Evolutionary conservation across 2,113 vertebrate species (phyloP), one percentile per base, ranked within the genome.

Genomic region (Stegastes partitus): DNA sequence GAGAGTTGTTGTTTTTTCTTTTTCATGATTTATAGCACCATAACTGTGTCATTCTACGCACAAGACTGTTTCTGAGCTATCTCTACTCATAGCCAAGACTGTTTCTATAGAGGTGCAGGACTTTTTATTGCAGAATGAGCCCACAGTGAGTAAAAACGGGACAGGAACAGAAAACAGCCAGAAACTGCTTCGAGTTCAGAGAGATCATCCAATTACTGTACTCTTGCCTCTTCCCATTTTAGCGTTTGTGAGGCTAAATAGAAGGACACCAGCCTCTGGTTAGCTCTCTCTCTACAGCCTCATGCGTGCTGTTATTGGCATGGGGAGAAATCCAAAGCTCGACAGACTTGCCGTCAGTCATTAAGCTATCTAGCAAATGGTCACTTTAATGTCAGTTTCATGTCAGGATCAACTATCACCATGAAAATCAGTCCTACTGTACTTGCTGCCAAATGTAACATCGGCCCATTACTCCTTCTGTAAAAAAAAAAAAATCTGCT

Each of bases 401-500:
- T 68, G 47, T 65, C 67, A 62, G 72, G 54, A 71, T 84, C 74
- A 83, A 63, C 71, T 65, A 76, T 80, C 59, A 81, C 69, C 75
- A 87, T 74, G 67, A 57, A 87, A 91, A 92, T 85, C 86, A 62
- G 62, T 77, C 54, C 65, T 22, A 34, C 22, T 74, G 61, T 31
- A 7, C 50, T 51, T 11, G 55, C 69, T 59, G 81, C 78, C 84
- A 84, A 90, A 89, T 74, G 56, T 50, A 74, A 76, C 64, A 87
- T 88, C 79, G 81, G 76, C 83, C 69, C 67, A 45, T 77, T 81
- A 64, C 78, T 70, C 68, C 31, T 50, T 67, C 76, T 5, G 51
- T 37, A 39, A 15, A 26, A 54, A 34, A 47, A 82, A 87, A 81
- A 67, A 84, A 92, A 93, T 89, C 88, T 87, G 83, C 87, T 91